Evolutionary conservation across 2,888 invertebrate genomes (phyloP).

Genomic region (Halocaridina rubra): DNA sequence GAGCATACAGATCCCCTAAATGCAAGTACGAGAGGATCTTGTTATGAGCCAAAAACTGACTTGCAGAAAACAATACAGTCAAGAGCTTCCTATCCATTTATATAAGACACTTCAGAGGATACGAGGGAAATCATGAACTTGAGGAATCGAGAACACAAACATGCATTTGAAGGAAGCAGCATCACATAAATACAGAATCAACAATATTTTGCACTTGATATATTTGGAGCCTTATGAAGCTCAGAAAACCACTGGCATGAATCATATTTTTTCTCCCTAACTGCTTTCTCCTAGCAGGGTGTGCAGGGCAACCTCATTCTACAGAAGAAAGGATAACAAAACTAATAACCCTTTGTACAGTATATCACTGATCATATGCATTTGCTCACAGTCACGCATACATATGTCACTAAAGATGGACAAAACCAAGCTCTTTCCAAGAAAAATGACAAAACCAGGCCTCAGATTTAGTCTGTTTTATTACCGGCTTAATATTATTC

Average conservation of each 20-base stretch:
- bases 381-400: no score
- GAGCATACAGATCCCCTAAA: conserved; percentile 74
- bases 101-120: no score
- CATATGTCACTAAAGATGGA: no score
- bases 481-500: no score
- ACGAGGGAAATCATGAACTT: no score
- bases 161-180: neutral
- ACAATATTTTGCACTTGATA: neutral
- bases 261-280: neutral
- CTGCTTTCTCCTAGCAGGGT: neutral
- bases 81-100: conserved; percentile 38
- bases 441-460: no score
- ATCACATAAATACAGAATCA: neutral
- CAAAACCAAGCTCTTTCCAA: no score
- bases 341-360: no score
- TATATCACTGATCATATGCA: no score
- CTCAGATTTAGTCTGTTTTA: no score
- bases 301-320: neutral
- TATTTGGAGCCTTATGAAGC: neutral
- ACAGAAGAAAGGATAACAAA: no score
- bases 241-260: neutral
- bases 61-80: conserved; percentile 7
- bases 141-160: no score
- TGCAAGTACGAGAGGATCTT: conserved; percentile 65
- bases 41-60: neutral